Evolutionary conservation across 2,888 invertebrate species (phyloP), one percentile per base, ranked within the genome.

Genomic region (Alviniconcha strummeri): DNA sequence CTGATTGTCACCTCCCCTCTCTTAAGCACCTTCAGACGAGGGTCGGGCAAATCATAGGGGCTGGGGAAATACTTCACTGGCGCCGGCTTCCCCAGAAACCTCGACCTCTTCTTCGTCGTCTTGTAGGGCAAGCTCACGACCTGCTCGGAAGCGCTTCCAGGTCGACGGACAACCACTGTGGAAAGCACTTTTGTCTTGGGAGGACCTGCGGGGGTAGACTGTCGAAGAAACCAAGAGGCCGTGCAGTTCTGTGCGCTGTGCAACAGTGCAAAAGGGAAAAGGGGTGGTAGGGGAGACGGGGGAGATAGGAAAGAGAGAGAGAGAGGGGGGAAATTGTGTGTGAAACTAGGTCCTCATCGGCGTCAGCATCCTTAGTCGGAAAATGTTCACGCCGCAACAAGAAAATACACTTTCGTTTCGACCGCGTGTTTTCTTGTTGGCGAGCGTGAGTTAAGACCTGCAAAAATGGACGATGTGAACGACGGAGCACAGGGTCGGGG

Each of bases 1-100:
- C 57, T n/a, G 77, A 77, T 11, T 17, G 36, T 64, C 9, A 13
- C 60, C 9, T 8, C 13, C 17, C 78, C 64, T 52, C 78, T 60
- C 19, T 19, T 57, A 4, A 52, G 78, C 13, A 78, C 78, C 15
- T 78, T 78, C 80, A 80, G 69, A 6, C 80, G 67, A 55, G 80
- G 80, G 55, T 80, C 80, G 19, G 80, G 80, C n/a, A 80, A 69
- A 69, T 80, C 80, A 67, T 80, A 80, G 69, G 80, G 80, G 17
- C 80, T 80, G 80, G 80, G 80, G 17, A 80, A 80, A 69, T 80
- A 80, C 64, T 80, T 80, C 55, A 80, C 69, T 8, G 78, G 78
- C 78, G 64, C 60, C 15, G 80, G 79, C 69, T 80, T 80, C 55
- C 80, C 80, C 69, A 80, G 80, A 52, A 80, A 80, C n/a, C 80